Base-by-base conservation (phyloP, 1,140 invertebrate genomes). In the Myzus persicae region DNA sequence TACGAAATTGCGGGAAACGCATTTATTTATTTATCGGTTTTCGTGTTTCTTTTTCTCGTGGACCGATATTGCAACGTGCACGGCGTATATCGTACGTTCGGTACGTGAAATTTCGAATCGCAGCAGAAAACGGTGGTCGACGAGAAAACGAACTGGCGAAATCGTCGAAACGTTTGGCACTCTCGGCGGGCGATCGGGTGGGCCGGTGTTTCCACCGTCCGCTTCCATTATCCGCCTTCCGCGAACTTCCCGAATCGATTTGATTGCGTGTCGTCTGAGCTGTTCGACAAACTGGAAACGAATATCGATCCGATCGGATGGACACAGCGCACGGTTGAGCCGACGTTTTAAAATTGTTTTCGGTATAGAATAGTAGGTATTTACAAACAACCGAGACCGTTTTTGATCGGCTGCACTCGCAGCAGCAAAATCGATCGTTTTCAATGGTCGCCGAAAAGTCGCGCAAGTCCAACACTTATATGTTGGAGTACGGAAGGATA, bases 221-320 rank as follows among this genome's bases (percentile, higher is more conserved):
- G 31, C 59, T 67, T 44, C 82, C 8, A 31, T 85, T 44, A 44
- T 85, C 40, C 38, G 82, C 40, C 82, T 67, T 31, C 26, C 38
- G 82, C 3, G 22, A 18, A 82, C 38, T 38, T 26, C n/a, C n/a
- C n/a, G n/a, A 46, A 46, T 87, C 84, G 84, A 87, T 48, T 87
- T 36, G 31, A 36, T 87, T 22, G 85, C 42, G 31, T 46, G 85
- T 36, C 42, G 31, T 46, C 85, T n/a, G 85, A 42, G 31, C 38
- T 42, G 84, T 87, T 87, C 85, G n/a, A 87, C 31, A 48, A 46
- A 36, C 85, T n/a, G 44, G 31, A 87, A 87, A 87, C 31, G 44
- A 46, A 87, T 76, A 76, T 24, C 85, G 84, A 85, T 24, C 85
- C 31, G 44, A 46, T 36, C 18, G 31, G 84, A 87, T 87, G 31